Conservation (phyloP, 35 echinoderm and acorn worm genomes). For the Strongylocentrotus purpuratus region DNA sequence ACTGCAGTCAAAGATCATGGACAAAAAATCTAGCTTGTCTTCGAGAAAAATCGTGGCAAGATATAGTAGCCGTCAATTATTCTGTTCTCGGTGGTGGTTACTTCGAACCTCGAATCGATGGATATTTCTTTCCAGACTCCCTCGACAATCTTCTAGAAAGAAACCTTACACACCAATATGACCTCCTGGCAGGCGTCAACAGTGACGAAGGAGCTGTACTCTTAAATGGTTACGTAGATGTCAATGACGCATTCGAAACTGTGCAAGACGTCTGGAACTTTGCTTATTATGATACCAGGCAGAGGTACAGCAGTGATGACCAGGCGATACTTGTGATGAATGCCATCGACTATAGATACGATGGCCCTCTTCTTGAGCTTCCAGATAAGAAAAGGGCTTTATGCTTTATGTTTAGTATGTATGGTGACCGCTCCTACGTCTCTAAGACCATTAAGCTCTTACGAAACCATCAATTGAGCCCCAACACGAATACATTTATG, state of each 20-base stretch:
- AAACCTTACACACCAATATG: slow-evolving; percentile 38
- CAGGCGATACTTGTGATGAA: not conserved
- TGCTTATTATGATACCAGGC: not conserved
- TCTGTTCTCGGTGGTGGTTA: not conserved
- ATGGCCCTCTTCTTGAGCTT: not conserved
- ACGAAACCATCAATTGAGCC: not conserved
- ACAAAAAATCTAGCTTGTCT: slow-evolving; percentile 29
- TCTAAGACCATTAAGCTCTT: not conserved
- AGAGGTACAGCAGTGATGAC: not conserved
- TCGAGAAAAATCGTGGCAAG: slow-evolving; percentile 9
- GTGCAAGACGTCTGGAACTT: not conserved
- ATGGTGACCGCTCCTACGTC: not conserved
- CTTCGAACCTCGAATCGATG: slow-evolving; percentile 50
- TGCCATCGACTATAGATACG: not conserved
- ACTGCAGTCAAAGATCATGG: not conserved
- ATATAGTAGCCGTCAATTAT: not conserved
- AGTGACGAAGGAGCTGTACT: slow-evolving; percentile 40
- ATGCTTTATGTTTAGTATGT: not conserved
- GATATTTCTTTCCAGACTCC: slow-evolving; percentile 39
- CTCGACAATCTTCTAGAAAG: not conserved
- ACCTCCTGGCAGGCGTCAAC: slow-evolving; percentile 56
- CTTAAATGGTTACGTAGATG: not conserved
- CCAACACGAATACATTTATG: slow-evolving; percentile 31
- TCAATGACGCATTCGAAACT: not conserved
- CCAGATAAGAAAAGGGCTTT: not conserved